phyloP scores from a whole-genome alignment of 2,888 invertebrate species.

The Thymelicus lineola region DNA sequence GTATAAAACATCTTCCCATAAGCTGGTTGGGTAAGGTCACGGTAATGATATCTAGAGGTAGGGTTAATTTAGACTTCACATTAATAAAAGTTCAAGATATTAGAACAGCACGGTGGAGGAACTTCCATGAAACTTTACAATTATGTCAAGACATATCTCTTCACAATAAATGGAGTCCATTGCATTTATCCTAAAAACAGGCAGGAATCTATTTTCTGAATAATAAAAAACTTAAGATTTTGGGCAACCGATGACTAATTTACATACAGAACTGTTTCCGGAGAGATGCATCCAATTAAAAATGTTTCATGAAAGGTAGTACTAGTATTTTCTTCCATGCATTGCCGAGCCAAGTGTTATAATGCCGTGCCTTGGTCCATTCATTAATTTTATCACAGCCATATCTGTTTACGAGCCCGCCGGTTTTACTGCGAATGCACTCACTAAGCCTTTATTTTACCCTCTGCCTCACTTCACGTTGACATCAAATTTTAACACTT shows the following conservation, averaged over 20 bases:
- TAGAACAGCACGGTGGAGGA: too few species aligned
- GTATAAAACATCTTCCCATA: too few species aligned
- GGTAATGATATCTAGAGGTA: too few species aligned
- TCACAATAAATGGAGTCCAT: too few species aligned
- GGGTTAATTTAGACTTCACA: too few species aligned
- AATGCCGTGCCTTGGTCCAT: slow-evolving; percentile 45
- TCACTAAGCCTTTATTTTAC: slow-evolving; percentile 68
- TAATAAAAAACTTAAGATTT: slow-evolving; percentile 3
- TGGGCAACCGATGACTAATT: slow-evolving; percentile 4
- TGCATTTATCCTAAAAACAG: too few species aligned
- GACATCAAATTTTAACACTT: slow-evolving; percentile 61
- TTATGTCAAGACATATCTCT: too few species aligned
- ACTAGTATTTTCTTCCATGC: slow-evolving; percentile 54
- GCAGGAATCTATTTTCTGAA: neutral
- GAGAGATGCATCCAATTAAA: slow-evolving; percentile 60
- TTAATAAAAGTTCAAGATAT: too few species aligned
- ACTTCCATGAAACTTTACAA: too few species aligned
- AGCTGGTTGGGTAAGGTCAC: too few species aligned
- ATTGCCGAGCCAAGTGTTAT: slow-evolving; percentile 55
- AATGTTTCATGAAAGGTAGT: slow-evolving; percentile 53
- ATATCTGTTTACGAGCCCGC: slow-evolving; percentile 69
- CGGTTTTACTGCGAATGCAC: slow-evolving; percentile 68
- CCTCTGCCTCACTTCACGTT: slow-evolving; percentile 60
- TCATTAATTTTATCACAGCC: slow-evolving; percentile 64
- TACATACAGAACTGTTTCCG: slow-evolving; percentile 16